These are phyloP conservation scores for Rhagoletis pomonella DNA, from an alignment of 1,140 invertebrate species.

Conservation along the genomic window DNA sequence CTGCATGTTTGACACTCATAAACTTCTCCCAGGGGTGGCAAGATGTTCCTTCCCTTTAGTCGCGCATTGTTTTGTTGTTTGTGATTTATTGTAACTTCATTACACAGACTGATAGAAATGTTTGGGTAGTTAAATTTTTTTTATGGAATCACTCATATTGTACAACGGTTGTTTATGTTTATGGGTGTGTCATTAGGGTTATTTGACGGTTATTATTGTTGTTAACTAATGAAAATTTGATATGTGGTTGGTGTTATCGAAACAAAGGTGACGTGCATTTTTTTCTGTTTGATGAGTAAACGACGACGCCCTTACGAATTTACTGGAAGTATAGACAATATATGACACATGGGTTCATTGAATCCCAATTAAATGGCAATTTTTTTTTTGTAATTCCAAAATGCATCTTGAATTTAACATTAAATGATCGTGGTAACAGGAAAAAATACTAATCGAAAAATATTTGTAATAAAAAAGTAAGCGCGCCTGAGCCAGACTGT, in stretches of 20 bases:
- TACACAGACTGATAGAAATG: background rate
- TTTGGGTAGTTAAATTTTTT: background rate
- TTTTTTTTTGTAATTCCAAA: too few species aligned
- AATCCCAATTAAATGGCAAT: too few species aligned
- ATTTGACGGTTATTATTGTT: conserved; percentile 33
- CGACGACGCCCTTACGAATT: too few species aligned
- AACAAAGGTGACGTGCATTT: background rate
- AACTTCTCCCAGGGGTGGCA: conserved; percentile 5
- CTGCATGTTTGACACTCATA: conserved; percentile 18
- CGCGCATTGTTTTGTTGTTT: conserved; percentile 6
- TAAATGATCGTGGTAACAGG: too few species aligned
- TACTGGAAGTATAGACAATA: too few species aligned
- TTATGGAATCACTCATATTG: background rate
- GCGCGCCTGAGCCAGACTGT: too few species aligned
- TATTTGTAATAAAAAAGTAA: too few species aligned
- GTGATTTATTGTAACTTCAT: conserved; percentile 31
- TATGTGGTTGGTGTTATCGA: background rate
- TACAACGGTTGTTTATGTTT: background rate
- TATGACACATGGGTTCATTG: too few species aligned
- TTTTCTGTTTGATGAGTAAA: too few species aligned
- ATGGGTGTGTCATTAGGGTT: conserved; percentile 14
- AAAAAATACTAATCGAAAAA: too few species aligned
- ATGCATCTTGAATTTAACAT: too few species aligned
- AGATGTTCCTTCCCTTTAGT: background rate
- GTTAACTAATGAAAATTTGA: conserved; percentile 41